Base-by-base conservation (phyloP, 2,113 vertebrate genomes). In the Stigmatopora nigra region DNA sequence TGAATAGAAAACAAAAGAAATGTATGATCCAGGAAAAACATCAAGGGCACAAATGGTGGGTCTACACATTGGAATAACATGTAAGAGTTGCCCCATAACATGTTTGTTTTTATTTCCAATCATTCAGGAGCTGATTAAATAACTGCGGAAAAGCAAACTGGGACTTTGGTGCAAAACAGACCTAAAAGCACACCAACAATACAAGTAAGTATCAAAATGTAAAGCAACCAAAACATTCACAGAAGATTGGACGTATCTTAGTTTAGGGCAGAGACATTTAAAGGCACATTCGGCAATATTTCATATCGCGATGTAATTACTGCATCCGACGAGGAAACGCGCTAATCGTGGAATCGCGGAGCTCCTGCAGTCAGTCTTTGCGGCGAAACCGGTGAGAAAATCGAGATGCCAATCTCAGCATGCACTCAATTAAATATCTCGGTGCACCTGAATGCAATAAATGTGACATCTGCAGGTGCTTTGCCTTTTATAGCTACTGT, bases 211-310 rank as follows among this genome's bases (percentile, higher is more conserved):
- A 45, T 45, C 19, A 61, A 36, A 61, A 61, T 44, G 9, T 44
- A 45, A 61, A 13, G n/a, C 7, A 22, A 45, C n/a, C 20, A 45
- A 44, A 61, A 60, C n/a, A 45, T 45, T 61, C 41, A 45, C 41
- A 77, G 49, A 81, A 35, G 63, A 61, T 69, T 8, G 38, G 53
- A 76, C 44, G 10, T 45, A 53, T 52, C 20, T 78, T 58, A 48
- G 52, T 76, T 75, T 53, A 73, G 68, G 75, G 59, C 25, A 61
- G 15, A 77, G 70, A 76, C 64, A 78, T 85, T 86, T 83, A 85
- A 88, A 88, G 81, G 82, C 82, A 88, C 84, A 84, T 77, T 85
- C 82, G 72, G 77, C 81, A 82, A 79, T 71, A 71, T 81, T 65
- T 80, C 78, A 78, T 67, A 64, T 74, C 77, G 76, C 71, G 82